These are phyloP conservation scores for Chrysocyon brachyurus DNA, from an alignment of 2,797 vertebrate species.

Conservation along the genomic window DNA sequence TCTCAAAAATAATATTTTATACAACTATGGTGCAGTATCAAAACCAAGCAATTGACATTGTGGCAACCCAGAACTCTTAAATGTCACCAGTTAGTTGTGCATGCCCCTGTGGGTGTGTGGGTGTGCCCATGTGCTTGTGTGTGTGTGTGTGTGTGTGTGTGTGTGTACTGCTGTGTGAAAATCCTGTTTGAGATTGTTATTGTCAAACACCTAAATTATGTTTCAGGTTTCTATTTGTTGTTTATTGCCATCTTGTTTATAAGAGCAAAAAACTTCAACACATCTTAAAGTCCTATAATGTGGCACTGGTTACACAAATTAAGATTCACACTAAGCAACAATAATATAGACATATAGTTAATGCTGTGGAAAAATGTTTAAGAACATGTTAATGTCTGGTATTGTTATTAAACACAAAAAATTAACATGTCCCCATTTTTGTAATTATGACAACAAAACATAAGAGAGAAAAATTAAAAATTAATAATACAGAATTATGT, in stretches of 20 bases:
- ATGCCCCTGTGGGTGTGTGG: neutral
- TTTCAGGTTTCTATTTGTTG: neutral
- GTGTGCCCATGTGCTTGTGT: neutral
- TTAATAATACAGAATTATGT: neutral
- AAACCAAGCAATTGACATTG: neutral
- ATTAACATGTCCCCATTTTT: neutral
- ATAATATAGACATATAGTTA: neutral
- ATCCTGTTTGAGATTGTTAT: neutral
- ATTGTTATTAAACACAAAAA: neutral
- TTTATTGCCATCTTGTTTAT: neutral
- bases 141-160: neutral
- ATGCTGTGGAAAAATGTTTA: neutral
- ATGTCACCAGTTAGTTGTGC: neutral
- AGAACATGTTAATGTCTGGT: neutral
- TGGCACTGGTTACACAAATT: neutral
- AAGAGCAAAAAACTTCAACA: neutral
- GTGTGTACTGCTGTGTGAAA: neutral
- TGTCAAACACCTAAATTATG: neutral
- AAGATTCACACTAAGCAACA: neutral
- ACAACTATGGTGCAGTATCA: neutral
- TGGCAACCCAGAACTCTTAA: neutral
- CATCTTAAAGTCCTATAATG: neutral
- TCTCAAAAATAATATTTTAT: neutral
- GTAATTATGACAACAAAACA: neutral
- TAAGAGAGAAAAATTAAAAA: neutral